Evolutionary conservation across 2,888 invertebrate genomes (phyloP).

Genomic region (Orthonevra nobilis): DNA sequence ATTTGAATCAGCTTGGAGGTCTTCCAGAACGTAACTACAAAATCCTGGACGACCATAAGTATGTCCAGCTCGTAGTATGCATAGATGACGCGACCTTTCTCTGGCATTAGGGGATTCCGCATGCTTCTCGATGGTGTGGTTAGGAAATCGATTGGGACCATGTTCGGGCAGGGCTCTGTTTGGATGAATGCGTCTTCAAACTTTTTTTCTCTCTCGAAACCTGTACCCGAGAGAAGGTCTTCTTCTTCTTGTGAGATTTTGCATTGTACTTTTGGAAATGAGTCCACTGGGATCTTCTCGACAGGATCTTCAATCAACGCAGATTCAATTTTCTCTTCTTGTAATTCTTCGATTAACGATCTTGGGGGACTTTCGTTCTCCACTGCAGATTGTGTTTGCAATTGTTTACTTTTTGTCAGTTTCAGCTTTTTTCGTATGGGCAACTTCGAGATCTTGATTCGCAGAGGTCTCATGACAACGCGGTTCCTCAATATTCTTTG

Average conservation of each 20-base stretch:
- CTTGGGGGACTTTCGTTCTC: background rate
- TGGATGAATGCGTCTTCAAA: constrained; percentile 71
- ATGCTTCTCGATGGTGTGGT: constrained; percentile 69
- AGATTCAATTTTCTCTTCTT: background rate
- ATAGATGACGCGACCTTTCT: constrained; percentile 76
- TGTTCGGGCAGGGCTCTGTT: constrained; percentile 55
- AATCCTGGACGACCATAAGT: constrained; percentile 77
- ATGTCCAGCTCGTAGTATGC: constrained; percentile 77
- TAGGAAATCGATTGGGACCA: constrained; percentile 73
- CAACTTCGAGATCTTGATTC: constrained; percentile 24
- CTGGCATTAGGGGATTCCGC: constrained; percentile 76
- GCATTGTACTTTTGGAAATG: too few relatives aligned
- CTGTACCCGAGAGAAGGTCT: too few relatives aligned
- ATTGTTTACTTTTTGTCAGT: constrained; percentile 14
- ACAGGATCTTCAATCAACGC: background rate
- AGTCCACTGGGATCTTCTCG: background rate
- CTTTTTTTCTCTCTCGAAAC: too few relatives aligned
- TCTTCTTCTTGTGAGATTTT: background rate
- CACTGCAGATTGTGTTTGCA: background rate
- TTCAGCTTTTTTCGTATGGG: constrained; percentile 23
- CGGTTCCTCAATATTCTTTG: constrained; percentile 75
- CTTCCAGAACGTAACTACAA: constrained; percentile 78
- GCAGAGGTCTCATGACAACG: constrained; percentile 71
- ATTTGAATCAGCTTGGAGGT: constrained; percentile 76
- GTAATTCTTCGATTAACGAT: background rate